phyloP scores from a whole-genome alignment of 2,888 invertebrate genomes.

The Sepioteuthis lessoniana region DNA sequence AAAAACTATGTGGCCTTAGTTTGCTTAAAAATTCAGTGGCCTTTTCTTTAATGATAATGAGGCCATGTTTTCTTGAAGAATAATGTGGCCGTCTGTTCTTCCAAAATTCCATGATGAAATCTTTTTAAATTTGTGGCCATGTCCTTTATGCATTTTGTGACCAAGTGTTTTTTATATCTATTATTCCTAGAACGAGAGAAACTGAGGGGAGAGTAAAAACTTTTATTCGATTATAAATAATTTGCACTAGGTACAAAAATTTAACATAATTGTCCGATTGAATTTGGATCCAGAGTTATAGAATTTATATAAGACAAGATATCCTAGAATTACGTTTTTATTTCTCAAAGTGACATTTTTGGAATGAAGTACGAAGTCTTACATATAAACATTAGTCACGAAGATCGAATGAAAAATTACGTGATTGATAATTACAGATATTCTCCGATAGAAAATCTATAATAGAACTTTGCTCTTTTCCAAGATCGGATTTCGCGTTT shows the following conservation, averaged over 20 bases:
- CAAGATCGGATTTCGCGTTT: background rate
- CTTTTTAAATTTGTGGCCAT: too few relatives aligned
- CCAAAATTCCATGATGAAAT: too few relatives aligned
- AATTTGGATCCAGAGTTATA: background rate
- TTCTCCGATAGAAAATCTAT: slow-evolving; percentile 23
- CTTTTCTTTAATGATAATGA: too few relatives aligned
- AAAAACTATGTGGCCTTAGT: too few relatives aligned
- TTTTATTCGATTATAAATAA: background rate
- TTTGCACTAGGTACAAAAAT: background rate
- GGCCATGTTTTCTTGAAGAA: too few relatives aligned
- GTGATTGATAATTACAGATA: slow-evolving; percentile 33
- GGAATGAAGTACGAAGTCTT: background rate
- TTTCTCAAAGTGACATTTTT: background rate
- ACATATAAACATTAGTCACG: background rate
- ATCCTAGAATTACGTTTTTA: background rate
- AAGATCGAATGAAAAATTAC: background rate
- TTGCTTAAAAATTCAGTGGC: too few relatives aligned
- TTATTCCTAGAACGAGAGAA: too few relatives aligned
- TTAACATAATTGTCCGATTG: background rate
- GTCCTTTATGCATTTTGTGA: too few relatives aligned
- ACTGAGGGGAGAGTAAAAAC: too few relatives aligned
- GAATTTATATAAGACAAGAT: background rate
- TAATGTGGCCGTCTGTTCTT: too few relatives aligned
- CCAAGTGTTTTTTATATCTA: too few relatives aligned
- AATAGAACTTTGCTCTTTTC: background rate